These are phyloP conservation scores for Cydia strobilella DNA, from an alignment of 1,140 invertebrate genomes.

Conservation along the genomic window DNA sequence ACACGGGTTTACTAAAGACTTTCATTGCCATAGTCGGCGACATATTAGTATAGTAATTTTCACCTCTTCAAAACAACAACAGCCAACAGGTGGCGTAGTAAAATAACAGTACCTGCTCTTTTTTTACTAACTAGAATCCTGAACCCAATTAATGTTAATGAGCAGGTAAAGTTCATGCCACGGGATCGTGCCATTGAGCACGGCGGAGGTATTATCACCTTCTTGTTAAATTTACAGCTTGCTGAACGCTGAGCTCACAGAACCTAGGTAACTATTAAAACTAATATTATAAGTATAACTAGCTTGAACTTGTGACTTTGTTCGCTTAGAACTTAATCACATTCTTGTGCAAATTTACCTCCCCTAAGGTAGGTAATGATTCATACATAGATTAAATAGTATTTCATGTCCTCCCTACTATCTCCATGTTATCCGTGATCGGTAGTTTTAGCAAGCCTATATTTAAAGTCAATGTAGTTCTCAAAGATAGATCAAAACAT, in stretches of 20 bases:
- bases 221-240: conserved; percentile 24
- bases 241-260: background rate
- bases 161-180: conserved; percentile 27
- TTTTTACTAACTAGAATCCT: background rate
- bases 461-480: too few species aligned
- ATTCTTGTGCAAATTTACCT: background rate
- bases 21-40: too few species aligned
- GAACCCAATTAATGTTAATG: background rate
- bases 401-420: too few species aligned
- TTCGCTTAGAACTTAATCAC: too few species aligned
- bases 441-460: too few species aligned
- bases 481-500: too few species aligned
- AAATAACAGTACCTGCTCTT: background rate
- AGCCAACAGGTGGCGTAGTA: conserved; percentile 6
- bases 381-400: too few species aligned
- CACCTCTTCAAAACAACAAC: background rate
- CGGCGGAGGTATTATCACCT: conserved; percentile 26
- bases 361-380: too few species aligned
- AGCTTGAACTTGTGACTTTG: background rate
- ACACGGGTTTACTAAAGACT: too few species aligned
- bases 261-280: conserved; percentile 1
- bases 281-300: background rate
- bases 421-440: too few species aligned
- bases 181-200: conserved; percentile 18
- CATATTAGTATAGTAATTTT: too few species aligned